Percentiles rank a stretch among this genome's conserved stretches.
These are phyloP conservation scores for Schizothorax lantsangensis DNA, from an alignment of 2,797 vertebrate species.

Conservation along the genomic window DNA sequence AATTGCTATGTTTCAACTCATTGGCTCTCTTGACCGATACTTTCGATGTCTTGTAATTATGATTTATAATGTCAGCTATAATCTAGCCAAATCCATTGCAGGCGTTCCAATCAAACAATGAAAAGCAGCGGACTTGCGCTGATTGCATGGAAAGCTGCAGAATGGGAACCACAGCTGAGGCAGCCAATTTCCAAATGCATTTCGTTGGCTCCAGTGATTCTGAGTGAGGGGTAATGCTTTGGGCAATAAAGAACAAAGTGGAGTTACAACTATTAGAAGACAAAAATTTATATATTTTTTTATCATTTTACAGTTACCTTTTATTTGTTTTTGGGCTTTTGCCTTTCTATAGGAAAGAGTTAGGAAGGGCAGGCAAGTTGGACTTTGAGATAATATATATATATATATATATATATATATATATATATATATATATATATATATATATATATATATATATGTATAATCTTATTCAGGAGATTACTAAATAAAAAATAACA, in stretches of 20 bases:
- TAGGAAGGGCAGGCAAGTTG: background rate
- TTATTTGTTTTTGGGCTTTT: background rate
- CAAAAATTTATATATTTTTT: background rate
- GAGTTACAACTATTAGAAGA: constrained; percentile 20
- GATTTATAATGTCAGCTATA: constrained; percentile 47
- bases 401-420: too few relatives aligned
- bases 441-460: too few relatives aligned
- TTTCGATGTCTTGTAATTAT: constrained; percentile 50
- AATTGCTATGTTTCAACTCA: constrained; percentile 1
- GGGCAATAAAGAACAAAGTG: constrained; percentile 19
- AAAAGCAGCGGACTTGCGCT: constrained; percentile 41
- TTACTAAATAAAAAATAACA: background rate
- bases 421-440: too few relatives aligned
- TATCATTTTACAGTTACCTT: background rate
- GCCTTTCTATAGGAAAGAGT: background rate
- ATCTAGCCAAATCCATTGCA: constrained; percentile 36
- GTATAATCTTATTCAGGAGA: background rate
- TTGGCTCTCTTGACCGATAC: constrained; percentile 1
- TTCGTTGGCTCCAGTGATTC: constrained; percentile 39
- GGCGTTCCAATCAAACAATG: constrained; percentile 35
- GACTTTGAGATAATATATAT: too few relatives aligned
- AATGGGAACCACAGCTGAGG: constrained; percentile 33
- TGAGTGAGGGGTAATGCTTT: constrained; percentile 22
- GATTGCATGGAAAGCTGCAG: constrained; percentile 41
- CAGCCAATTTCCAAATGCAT: constrained; percentile 39